These are phyloP conservation scores for Oreochromis grahami DNA, from an alignment of 2,797 vertebrate genomes.

Conservation along the genomic window DNA sequence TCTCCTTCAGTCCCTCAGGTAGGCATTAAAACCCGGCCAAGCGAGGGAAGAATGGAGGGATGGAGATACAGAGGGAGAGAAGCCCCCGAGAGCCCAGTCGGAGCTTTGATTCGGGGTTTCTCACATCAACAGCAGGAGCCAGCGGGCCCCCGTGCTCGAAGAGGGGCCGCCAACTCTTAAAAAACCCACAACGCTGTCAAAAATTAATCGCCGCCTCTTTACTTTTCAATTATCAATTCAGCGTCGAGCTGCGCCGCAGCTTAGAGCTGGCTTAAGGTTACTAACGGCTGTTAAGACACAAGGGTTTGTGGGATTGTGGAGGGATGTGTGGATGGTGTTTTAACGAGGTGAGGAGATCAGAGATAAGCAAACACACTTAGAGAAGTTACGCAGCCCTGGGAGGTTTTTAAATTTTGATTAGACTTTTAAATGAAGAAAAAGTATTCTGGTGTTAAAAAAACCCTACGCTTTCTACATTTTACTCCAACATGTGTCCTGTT, in stretches of 20 bases:
- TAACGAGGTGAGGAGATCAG: constrained; percentile 48
- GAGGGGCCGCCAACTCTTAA: constrained; percentile 15
- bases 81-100: constrained; percentile 17
- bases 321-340: constrained; percentile 39
- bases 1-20: constrained; percentile 59
- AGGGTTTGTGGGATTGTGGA: constrained; percentile 39
- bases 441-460: neutral
- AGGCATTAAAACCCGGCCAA: constrained; percentile 48
- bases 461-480: neutral
- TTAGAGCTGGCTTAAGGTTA: constrained; percentile 67
- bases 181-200: constrained; percentile 50
- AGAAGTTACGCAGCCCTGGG: neutral
- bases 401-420: neutral
- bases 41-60: constrained; percentile 42
- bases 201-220: constrained; percentile 64
- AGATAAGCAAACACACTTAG: constrained; percentile 11
- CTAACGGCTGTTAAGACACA: constrained; percentile 63
- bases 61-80: constrained; percentile 23
- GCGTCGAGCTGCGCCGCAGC: constrained; percentile 47
- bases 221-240: constrained; percentile 73
- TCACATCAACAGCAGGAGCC: constrained; percentile 43
- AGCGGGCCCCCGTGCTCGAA: neutral
- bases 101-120: constrained; percentile 66
- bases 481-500: neutral
- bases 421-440: neutral